These are phyloP conservation scores for Lanius collurio DNA, from an alignment of 2,113 vertebrate species.

Conservation along the genomic window DNA sequence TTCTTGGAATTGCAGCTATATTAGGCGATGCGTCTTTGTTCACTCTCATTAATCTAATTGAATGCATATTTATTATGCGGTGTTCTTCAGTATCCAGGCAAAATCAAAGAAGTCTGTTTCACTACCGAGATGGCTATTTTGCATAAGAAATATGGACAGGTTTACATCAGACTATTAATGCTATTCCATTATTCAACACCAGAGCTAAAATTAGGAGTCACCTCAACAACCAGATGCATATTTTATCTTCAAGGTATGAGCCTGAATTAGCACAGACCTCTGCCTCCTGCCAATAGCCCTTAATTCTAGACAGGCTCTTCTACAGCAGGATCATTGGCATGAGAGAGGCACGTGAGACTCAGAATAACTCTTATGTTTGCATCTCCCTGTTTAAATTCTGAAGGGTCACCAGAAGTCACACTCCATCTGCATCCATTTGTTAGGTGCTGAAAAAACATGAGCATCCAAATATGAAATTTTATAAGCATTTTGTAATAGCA, in stretches of 20 bases:
- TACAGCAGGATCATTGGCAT: background rate
- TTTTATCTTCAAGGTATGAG: conserved; percentile 14
- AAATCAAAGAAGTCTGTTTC: conserved; percentile 19
- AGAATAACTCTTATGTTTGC: background rate
- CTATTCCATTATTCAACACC: conserved; percentile 46
- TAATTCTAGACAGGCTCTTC: background rate
- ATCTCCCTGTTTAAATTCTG: background rate
- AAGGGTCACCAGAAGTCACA: background rate
- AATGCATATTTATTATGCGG: conserved; percentile 31
- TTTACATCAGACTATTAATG: conserved; percentile 8
- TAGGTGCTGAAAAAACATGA: background rate
- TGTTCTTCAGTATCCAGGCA: background rate
- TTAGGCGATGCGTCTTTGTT: background rate
- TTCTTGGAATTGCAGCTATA: conserved; percentile 34
- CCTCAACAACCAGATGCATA: conserved; percentile 8
- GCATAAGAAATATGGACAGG: background rate
- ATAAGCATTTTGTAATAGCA: background rate
- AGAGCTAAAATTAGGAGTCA: conserved; percentile 33
- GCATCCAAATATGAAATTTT: background rate
- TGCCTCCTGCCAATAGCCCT: background rate
- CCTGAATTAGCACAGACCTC: conserved; percentile 5
- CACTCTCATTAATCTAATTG: conserved; percentile 26
- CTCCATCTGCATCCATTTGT: background rate
- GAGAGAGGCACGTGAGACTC: background rate
- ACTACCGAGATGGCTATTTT: background rate